Evolutionary conservation across 2,797 vertebrate species (phyloP).

Genomic region (Enteromius trimaculatus): DNA sequence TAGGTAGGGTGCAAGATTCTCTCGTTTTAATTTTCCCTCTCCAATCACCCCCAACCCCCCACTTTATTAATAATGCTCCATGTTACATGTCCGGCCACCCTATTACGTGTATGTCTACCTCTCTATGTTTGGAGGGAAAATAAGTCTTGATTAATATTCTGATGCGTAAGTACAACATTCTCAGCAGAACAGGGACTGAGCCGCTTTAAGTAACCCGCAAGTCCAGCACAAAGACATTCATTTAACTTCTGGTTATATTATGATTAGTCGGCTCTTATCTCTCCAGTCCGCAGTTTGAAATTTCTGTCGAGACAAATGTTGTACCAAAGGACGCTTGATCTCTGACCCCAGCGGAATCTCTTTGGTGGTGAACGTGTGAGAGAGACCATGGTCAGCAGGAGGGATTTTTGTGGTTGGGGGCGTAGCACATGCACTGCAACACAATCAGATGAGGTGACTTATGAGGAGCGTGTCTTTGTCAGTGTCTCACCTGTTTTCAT

Average conservation of each 20-base stretch:
- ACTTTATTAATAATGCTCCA: conserved; percentile 77
- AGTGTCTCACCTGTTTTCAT: conserved; percentile 65
- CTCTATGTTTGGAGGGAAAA: conserved; percentile 69
- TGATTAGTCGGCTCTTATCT: conserved; percentile 35
- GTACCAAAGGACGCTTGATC: conserved; percentile 31
- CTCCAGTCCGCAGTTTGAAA: conserved; percentile 24
- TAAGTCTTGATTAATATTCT: conserved; percentile 74
- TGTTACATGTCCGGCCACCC: conserved; percentile 71
- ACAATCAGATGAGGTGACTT: conserved; percentile 59
- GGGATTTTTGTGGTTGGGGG: conserved; percentile 49
- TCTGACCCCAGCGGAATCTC: conserved; percentile 49
- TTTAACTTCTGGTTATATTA: conserved; percentile 34
- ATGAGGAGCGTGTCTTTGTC: conserved; percentile 57
- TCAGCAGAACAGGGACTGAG: conserved; percentile 54
- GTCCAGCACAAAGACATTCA: conserved; percentile 47
- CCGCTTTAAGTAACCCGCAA: conserved; percentile 52
- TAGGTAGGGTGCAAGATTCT: conserved; percentile 74
- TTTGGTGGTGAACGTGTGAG: conserved; percentile 33
- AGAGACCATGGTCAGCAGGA: conserved; percentile 40
- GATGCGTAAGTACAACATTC: conserved; percentile 64
- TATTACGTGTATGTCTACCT: conserved; percentile 56
- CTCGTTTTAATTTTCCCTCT: conserved; percentile 74
- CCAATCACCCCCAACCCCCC: conserved; percentile 55
- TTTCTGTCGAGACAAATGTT: conserved; percentile 41
- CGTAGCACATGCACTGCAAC: conserved; percentile 46